These are phyloP conservation scores for Alces alces DNA, from an alignment of 2,113 vertebrate genomes.

Conservation along the genomic window DNA sequence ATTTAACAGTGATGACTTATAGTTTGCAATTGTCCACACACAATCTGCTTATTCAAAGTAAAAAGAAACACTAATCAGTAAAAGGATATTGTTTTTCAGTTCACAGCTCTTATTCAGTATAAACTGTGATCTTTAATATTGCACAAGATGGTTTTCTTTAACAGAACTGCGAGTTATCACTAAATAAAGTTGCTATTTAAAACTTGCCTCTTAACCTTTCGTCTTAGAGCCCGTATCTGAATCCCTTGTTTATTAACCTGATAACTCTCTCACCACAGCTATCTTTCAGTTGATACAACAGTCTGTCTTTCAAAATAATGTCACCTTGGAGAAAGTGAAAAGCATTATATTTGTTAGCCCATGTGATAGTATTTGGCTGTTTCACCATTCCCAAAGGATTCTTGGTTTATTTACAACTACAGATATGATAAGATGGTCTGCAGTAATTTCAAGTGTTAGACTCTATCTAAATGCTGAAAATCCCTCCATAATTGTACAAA, in stretches of 20 bases:
- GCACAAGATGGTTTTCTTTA: neutral
- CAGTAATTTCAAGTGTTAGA: neutral
- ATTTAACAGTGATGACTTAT: neutral
- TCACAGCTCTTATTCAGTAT: neutral
- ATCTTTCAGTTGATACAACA: neutral
- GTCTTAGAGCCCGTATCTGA: neutral
- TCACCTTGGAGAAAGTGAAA: neutral
- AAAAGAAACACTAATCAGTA: neutral
- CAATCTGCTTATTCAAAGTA: neutral
- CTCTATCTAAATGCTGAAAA: neutral
- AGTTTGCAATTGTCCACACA: neutral
- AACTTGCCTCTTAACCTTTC: slow-evolving; percentile 31
- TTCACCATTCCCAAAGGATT: neutral
- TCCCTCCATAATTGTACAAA: neutral
- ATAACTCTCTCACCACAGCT: neutral
- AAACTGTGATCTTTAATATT: neutral
- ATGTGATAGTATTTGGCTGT: neutral
- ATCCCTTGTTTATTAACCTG: slow-evolving; percentile 30
- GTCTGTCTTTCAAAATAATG: neutral
- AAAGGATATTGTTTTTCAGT: neutral
- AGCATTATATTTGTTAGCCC: neutral
- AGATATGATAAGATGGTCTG: neutral
- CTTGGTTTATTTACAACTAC: neutral
- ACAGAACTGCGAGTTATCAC: neutral
- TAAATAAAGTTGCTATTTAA: neutral